Percentiles rank a stretch among this genome's conserved stretches.
These are phyloP conservation scores for Pteria penguin DNA, from an alignment of 2,888 invertebrate genomes.

Conservation along the genomic window DNA sequence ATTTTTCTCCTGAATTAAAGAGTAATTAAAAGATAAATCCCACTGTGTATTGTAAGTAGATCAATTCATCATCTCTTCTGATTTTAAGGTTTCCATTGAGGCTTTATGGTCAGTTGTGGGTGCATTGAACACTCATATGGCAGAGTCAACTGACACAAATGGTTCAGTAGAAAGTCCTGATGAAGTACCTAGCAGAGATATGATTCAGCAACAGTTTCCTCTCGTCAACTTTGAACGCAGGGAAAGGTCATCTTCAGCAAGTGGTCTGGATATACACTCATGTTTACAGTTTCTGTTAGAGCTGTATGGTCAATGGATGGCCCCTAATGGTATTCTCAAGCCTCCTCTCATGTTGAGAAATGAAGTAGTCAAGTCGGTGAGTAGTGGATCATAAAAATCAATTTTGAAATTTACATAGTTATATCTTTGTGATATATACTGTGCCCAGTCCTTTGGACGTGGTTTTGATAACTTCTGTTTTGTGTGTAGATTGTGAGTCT, in stretches of 20 bases:
- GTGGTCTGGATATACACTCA: constrained; percentile 90
- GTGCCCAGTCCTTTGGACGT: too few relatives aligned
- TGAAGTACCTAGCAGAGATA: constrained; percentile 34
- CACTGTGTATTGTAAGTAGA: too few relatives aligned
- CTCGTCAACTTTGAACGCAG: constrained; percentile 51
- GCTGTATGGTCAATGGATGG: constrained; percentile 89
- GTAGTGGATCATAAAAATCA: too few relatives aligned
- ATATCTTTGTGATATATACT: too few relatives aligned
- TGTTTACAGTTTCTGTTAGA: constrained; percentile 95
- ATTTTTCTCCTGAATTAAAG: too few relatives aligned
- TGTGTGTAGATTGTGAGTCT: constrained; percentile 83
- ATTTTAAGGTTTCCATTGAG: constrained; percentile 75
- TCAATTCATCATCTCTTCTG: background rate
- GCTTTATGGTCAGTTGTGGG: constrained; percentile 78
- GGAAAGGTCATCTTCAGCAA: constrained; percentile 80
- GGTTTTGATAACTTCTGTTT: too few relatives aligned
- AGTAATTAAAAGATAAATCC: too few relatives aligned
- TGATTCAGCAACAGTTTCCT: constrained; percentile 49
- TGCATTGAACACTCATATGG: constrained; percentile 64
- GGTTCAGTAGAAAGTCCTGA: constrained; percentile 71
- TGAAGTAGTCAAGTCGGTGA: constrained; percentile 81
- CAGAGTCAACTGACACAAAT: constrained; percentile 67
- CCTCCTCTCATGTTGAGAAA: constrained; percentile 79
- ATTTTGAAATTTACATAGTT: too few relatives aligned
- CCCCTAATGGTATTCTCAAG: constrained; percentile 80